Percentiles rank a stretch among this genome's conserved stretches.
These are phyloP conservation scores for Lasiurus cinereus DNA, from an alignment of 2,113 vertebrate genomes.

Conservation along the genomic window DNA sequence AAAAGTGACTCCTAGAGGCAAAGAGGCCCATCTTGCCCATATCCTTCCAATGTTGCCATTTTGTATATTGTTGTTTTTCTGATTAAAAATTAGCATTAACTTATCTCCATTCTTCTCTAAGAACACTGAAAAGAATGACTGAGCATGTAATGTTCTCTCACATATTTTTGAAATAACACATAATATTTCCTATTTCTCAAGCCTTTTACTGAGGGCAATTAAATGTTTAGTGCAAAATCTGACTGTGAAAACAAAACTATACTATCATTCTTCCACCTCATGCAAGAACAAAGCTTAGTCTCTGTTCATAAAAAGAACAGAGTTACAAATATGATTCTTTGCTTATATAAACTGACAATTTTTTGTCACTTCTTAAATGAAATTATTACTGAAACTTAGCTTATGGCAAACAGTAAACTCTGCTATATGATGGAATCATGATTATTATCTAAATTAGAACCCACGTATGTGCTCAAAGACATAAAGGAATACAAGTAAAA, in stretches of 20 bases:
- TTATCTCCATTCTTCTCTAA: neutral
- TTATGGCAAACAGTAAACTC: neutral
- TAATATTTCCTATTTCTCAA: neutral
- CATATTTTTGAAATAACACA: neutral
- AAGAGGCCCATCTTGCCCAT: neutral
- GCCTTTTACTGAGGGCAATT: neutral
- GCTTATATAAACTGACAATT: neutral
- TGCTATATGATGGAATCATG: neutral
- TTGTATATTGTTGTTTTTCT: neutral
- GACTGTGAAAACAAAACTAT: neutral
- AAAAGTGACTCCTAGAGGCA: neutral
- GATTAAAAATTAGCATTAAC: neutral
- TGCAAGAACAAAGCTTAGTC: neutral
- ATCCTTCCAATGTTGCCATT: neutral
- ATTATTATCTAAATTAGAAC: neutral
- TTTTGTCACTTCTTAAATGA: neutral
- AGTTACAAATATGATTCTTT: neutral
- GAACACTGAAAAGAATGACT: neutral
- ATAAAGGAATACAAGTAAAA: neutral
- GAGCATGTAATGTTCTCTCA: neutral
- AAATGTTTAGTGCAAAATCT: neutral
- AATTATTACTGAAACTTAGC: neutral
- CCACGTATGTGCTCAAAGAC: neutral
- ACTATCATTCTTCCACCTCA: neutral
- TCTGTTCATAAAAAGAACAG: neutral